Evolutionary conservation across 2,113 vertebrate species (phyloP), one percentile per base, ranked within the genome.

Genomic region (Heloderma charlesbogerti): DNA sequence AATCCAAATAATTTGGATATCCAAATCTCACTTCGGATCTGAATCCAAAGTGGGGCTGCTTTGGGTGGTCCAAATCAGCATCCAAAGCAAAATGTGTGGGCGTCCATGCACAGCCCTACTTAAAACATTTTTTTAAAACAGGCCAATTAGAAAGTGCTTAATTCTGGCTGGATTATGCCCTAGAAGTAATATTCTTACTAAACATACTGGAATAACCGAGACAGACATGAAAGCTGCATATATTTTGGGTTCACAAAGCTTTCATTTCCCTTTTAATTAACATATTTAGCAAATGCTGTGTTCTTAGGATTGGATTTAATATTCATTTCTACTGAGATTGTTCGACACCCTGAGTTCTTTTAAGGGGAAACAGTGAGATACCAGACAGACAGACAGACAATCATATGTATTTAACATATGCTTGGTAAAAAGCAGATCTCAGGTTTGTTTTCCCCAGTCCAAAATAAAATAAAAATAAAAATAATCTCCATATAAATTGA

Each of bases 381-480:
- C 51, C 16, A 63, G 60, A 63, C 22, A 63, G 16, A 2, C 22
- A 22, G 60, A 63, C 5, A 63, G 60, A 20, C 22, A 63, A 63
- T 63, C 16, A 20, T 63, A 63, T 63, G 1, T 85, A 85, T 48
- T 43, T n/a, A 75, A 75, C 69, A 75, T n/a, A 83, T 51, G 31
- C 1, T 83, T 93, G 89, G 6, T 20, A 81, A 48, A 90, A 91
- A 89, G 81, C 0, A 0, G 89, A 84, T 0, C 86, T 51, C n/a
- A 80, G 3, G 88, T n/a, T 51, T 85, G n/a, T 88, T 87, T 81
- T 13, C 31, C 45, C n/a, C n/a, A n/a, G n/a, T n/a, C n/a, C n/a
- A n/a, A n/a, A n/a, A n/a, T n/a, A n/a, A 72, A 72, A 34, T 29
- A 29, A 57, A 57, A 57, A 57, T 10, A 13, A 7, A 57, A 57